Evolutionary conservation across 2,888 invertebrate species (phyloP).

Genomic region (Cristatella mucedo): DNA sequence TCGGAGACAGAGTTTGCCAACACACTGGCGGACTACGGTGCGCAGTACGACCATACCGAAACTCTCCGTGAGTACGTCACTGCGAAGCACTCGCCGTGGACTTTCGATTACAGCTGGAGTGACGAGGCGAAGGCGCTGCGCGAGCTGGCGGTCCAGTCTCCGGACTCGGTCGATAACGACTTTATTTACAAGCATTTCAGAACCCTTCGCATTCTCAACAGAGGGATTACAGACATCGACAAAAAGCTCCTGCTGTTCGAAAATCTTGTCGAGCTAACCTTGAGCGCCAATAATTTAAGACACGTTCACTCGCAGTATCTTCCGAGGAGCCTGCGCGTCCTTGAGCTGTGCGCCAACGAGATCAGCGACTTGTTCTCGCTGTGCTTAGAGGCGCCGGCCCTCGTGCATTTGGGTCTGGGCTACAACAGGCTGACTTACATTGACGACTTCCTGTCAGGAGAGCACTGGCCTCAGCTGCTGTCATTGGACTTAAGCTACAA

Average conservation of each 20-base stretch:
- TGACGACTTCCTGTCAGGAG: slow-evolving; percentile 20
- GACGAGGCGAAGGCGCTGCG: slow-evolving; percentile 27
- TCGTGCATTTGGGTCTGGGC: slow-evolving; percentile 32
- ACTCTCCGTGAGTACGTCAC: slow-evolving; percentile 9
- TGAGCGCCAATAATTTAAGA: slow-evolving; percentile 28
- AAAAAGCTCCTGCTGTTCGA: slow-evolving; percentile 21
- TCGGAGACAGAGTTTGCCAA: slow-evolving; percentile 5
- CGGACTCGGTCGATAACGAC: slow-evolving; percentile 30
- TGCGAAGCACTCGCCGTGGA: slow-evolving; percentile 30
- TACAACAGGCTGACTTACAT: slow-evolving; percentile 25
- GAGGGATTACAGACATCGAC: slow-evolving; percentile 30
- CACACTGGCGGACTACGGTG: slow-evolving; percentile 5
- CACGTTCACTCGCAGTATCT: slow-evolving; percentile 25
- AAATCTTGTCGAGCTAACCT: slow-evolving; percentile 29
- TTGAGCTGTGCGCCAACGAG: slow-evolving; percentile 33
- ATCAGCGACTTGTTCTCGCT: slow-evolving; percentile 27
- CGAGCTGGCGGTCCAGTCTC: slow-evolving; percentile 32
- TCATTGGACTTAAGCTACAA: slow-evolving; percentile 35
- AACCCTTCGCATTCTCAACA: slow-evolving; percentile 30
- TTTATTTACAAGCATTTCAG: slow-evolving; percentile 31
- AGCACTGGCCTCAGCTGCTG: slow-evolving; percentile 22
- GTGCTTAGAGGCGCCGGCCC: slow-evolving; percentile 23
- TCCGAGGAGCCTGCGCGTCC: slow-evolving; percentile 25
- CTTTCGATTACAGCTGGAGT: slow-evolving; percentile 35
- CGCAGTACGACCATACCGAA: slow-evolving; percentile 4